Percentiles rank a stretch among this genome's conserved stretches.
Evolutionary conservation across 2,888 invertebrate genomes (phyloP).

Genomic region (Cheilosia vulpina): DNA sequence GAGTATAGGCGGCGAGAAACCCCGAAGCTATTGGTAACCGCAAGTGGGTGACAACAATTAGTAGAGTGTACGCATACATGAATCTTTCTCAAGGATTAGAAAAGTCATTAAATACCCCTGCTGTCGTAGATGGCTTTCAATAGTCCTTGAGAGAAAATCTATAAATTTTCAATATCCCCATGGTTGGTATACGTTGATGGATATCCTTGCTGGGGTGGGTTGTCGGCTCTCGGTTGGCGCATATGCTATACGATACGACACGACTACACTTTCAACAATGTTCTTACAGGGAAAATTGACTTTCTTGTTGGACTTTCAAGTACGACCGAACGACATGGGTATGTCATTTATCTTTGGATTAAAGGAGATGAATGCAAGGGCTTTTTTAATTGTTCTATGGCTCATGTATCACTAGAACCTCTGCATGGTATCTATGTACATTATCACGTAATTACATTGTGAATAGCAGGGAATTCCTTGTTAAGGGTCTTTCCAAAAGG

Average conservation of each 20-base stretch:
- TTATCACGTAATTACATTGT: conserved; percentile 59
- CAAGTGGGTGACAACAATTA: conserved; percentile 30
- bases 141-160: conserved; percentile 32
- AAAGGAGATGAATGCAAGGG: conserved; percentile 49
- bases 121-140: conserved; percentile 30
- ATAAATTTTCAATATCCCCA: conserved; percentile 59
- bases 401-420: conserved; percentile 24
- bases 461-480: neutral
- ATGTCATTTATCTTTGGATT: conserved; percentile 56
- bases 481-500: too few species aligned
- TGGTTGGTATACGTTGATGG: conserved; percentile 43
- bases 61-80: conserved; percentile 30
- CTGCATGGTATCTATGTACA: conserved; percentile 23
- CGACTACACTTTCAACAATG: conserved; percentile 28
- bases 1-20: neutral
- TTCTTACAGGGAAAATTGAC: conserved; percentile 27
- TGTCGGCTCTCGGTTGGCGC: too few species aligned
- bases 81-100: conserved; percentile 58
- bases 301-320: conserved; percentile 15
- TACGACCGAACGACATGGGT: conserved; percentile 11
- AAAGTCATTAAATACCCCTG: conserved; percentile 65
- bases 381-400: conserved; percentile 60
- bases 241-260: neutral
- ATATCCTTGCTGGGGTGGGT: conserved; percentile 16
- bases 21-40: neutral